Evolutionary conservation across 2,888 invertebrate species (phyloP).

Genomic region (Syrphus vitripennis): DNA sequence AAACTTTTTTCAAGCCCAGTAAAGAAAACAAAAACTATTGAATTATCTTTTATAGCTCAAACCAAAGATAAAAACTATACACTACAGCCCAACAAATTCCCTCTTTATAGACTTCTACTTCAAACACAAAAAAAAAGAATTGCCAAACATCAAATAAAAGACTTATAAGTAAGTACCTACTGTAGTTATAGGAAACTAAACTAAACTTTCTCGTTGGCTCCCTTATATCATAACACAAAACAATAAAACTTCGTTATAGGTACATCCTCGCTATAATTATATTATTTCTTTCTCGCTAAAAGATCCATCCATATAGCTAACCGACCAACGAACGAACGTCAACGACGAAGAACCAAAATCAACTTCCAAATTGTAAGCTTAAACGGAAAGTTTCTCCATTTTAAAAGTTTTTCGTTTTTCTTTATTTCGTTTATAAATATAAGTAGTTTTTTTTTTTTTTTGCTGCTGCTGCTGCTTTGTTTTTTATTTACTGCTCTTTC

Average conservation of each 20-base stretch:
- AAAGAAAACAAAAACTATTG: neutral
- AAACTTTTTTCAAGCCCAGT: neutral
- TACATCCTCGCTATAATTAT: conserved; percentile 46
- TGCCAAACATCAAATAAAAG: conserved; percentile 12
- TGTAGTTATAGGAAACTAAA: neutral
- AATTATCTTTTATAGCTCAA: conserved; percentile 3
- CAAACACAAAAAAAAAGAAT: neutral
- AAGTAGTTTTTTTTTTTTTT: neutral
- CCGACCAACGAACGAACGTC: too few species aligned
- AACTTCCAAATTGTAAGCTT: conserved; percentile 55
- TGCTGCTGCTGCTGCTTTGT: neutral
- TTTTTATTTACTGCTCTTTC: conserved; percentile 38
- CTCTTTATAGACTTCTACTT: neutral
- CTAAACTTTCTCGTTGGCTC: conserved; percentile 8
- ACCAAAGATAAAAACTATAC: neutral
- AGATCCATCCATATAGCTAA: conserved; percentile 15
- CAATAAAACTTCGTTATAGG: conserved; percentile 56
- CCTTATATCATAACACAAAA: conserved; percentile 13
- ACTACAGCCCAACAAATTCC: neutral
- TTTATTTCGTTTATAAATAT: neutral
- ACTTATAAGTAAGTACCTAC: neutral
- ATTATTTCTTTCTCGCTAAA: conserved; percentile 22
- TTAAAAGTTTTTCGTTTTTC: conserved; percentile 39
- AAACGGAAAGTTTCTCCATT: conserved; percentile 45
- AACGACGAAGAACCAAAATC: conserved; percentile 1